Evolutionary conservation across 2,797 vertebrate species (phyloP), one percentile per base, ranked within the genome.

Genomic region (Neosilurus hyrtlii): DNA sequence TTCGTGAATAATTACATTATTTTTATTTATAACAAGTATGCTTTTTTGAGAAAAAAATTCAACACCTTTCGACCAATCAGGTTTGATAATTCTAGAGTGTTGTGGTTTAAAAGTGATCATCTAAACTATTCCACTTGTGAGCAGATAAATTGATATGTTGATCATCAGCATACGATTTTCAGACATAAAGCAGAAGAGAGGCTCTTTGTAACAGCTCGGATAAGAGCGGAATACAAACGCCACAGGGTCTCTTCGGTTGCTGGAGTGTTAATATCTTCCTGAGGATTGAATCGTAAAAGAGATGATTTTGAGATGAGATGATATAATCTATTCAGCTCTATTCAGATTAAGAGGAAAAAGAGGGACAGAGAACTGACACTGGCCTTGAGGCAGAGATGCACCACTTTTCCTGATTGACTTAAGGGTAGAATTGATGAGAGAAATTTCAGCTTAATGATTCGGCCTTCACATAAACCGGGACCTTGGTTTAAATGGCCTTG

Each of bases 371-470:
- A 56, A 15, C n/a, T 26, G 76, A 49, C 59, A 37, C 3, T 1
- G 3, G 75, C 82, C 49, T 63, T 11, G 66, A 70, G 66, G 75
- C 66, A 49, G 37, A 52, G 1, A 67, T n/a, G 9, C 30, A 51
- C 43, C 67, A 37, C 26, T 20, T 72, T 14, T 57, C 59, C 49
- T 26, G 76, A 83, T 65, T 15, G 49, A 54, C 67, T 62, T 79
- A 59, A 65, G 57, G 30, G 20, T 16, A 22, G 51, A 56, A 83
- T 15, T 20, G 77, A 83, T 65, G 43, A 43, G 68, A 22, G 52
- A 57, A 79, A 61, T 76, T 54, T 59, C 51, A 22, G 61, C 5
- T 72, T 56, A 79, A 43, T 52, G 51, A 24, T 73, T 56, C 26
- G 61, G 59, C 68, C 82, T 51, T 70, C 35, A 24, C 59, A 43